Base-by-base conservation (phyloP, 2,113 vertebrate genomes). In the Hassar affinis region DNA sequence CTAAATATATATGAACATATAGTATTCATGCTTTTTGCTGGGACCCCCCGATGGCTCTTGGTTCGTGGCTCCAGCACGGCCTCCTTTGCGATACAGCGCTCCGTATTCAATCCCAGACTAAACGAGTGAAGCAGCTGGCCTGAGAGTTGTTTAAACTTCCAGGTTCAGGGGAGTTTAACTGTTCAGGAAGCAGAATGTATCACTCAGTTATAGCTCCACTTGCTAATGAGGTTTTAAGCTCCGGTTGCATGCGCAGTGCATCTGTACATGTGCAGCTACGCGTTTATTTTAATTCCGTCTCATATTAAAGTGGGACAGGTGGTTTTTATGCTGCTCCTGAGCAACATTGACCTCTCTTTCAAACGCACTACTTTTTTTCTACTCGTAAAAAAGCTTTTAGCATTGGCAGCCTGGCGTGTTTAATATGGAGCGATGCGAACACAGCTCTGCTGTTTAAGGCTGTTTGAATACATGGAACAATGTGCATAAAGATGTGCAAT, bases 171-270 rank as follows among this genome's bases (percentile, higher is more conserved):
- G 74, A 22, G 74, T 52, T 51, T 33, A 52, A 38, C 14, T n/a
- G 33, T 47, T 57, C 80, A 12, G 45, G 80, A 38, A 69, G 49
- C 51, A 47, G 51, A 72, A 57, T 59, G 52, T 30, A 45, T 15
- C 35, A 12, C 8, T n/a, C 4, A 9, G 9, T n/a, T 81, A 57
- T 54, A 72, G 79, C 64, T 69, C 52, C 11, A 35, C 61, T 54
- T 54, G 79, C 62, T 81, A 81, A 81, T 81, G 80, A 81, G 80
- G 47, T 72, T 57, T 81, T 56, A 81, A 69, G 66, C 52, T 72
- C 54, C 30, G 17, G 35, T 20, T 59, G 66, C 35, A 56, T n/a
- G 33, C 35, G 25, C 25, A 7, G 38, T 69, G 33, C 35, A 33
- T 59, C 56, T 22, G 57, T 72, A 51, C 82, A 64, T 80, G 71